Percentiles rank a stretch among this genome's conserved stretches.
Conservation (phyloP, 2,797 vertebrate genomes). For the Amniataba percoides region DNA sequence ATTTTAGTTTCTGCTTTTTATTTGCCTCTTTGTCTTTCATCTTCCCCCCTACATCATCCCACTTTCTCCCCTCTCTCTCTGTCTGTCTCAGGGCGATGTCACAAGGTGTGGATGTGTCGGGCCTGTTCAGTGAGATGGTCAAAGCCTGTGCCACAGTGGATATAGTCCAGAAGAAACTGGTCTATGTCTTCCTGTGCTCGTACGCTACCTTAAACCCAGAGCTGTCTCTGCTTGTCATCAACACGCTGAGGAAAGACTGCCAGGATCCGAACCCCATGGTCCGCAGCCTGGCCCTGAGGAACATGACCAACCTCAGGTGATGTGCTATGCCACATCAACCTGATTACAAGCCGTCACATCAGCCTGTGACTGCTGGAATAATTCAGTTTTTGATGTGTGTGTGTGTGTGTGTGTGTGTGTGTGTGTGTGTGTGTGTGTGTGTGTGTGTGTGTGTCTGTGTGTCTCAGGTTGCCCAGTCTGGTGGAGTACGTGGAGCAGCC, state of each 20-base stretch:
- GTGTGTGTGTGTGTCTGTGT: constrained; percentile 21
- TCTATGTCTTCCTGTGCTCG: constrained; percentile 93
- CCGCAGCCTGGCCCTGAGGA: constrained; percentile 92
- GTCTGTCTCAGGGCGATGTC: constrained; percentile 89
- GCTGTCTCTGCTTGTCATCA: constrained; percentile 94
- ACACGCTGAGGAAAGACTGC: constrained; percentile 95
- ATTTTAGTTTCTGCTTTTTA: not conserved
- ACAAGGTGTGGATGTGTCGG: constrained; percentile 92
- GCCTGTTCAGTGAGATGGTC: constrained; percentile 96
- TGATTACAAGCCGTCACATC: not conserved
- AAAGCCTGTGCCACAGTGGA: constrained; percentile 94
- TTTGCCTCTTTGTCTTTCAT: not conserved
- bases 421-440: no score
- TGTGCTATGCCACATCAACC: not conserved
- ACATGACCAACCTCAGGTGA: constrained; percentile 94
- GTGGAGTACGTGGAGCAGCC: constrained; percentile 95
- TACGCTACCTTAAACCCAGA: constrained; percentile 93
- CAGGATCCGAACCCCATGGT: constrained; percentile 95
- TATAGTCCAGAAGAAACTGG: constrained; percentile 95
- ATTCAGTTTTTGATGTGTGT: not conserved
- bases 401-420: constrained; percentile 27
- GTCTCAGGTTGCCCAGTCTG: constrained; percentile 91
- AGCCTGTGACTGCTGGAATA: not conserved
- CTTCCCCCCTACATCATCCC: not conserved
- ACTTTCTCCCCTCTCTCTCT: no score